Conservation (phyloP, 2,113 vertebrate genomes). For the Mus spicilegus region DNA sequence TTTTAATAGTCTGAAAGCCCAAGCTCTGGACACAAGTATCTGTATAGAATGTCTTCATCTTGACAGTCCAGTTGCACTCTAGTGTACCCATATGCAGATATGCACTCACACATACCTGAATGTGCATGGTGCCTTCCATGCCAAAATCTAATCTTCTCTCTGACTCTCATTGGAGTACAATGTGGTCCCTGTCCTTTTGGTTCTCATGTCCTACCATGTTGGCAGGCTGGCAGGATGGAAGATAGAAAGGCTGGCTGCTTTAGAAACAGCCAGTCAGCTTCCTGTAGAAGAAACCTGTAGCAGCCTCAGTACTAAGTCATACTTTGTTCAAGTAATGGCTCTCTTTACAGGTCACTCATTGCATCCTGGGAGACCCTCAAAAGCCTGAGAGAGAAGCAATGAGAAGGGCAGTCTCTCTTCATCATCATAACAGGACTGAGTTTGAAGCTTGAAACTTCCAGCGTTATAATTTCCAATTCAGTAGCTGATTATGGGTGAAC, state of each 20-base stretch:
- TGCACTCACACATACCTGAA: neutral
- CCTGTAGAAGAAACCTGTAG: neutral
- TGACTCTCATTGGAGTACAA: neutral
- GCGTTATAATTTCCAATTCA: neutral
- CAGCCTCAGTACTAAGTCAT: neutral
- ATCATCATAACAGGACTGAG: neutral
- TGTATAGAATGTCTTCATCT: neutral
- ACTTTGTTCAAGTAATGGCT: neutral
- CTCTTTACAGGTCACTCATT: neutral
- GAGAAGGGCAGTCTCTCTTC: neutral
- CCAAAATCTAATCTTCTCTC: neutral
- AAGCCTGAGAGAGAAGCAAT: neutral
- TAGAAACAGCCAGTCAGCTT: neutral
- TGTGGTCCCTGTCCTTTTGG: neutral
- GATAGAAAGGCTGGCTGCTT: neutral
- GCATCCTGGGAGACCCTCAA: accelerated
- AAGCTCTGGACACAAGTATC: neutral
- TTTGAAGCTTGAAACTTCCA: neutral
- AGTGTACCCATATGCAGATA: neutral
- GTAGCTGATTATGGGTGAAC: neutral
- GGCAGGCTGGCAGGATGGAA: neutral
- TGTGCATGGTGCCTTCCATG: neutral
- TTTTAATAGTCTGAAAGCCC: neutral
- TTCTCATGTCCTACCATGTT: neutral
- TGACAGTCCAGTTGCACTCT: neutral